Evolutionary conservation across 2,888 invertebrate genomes (phyloP).

Genomic region (Lypha dubia): DNA sequence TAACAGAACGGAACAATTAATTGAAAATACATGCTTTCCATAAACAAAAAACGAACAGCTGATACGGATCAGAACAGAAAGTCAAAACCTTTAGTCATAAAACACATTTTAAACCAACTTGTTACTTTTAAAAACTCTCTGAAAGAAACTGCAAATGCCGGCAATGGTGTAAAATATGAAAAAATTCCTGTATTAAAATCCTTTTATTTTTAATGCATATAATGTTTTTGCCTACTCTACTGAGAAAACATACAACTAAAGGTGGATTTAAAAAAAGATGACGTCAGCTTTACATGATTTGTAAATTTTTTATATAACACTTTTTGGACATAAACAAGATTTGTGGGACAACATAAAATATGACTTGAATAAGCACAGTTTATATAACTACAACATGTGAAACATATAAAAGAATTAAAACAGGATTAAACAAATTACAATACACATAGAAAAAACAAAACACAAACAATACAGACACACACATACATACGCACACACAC

Average conservation of each 20-base stretch:
- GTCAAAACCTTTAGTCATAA: too few species aligned
- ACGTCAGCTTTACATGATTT: not conserved
- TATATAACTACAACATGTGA: not conserved
- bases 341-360: conserved; percentile 11
- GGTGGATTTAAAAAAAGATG: not conserved
- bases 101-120: too few species aligned
- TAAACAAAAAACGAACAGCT: too few species aligned
- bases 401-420: conserved; percentile 3
- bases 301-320: not conserved
- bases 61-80: too few species aligned
- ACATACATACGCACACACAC: conserved; percentile 31
- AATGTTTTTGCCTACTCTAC: not conserved
- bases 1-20: too few species aligned
- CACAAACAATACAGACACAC: conserved; percentile 47
- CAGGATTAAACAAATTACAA: conserved; percentile 14
- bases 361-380: not conserved
- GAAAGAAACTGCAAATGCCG: too few species aligned
- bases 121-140: too few species aligned
- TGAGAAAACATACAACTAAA: not conserved
- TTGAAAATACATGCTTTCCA: too few species aligned
- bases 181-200: too few species aligned
- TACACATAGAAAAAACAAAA: conserved; percentile 49
- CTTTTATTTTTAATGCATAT: not conserved
- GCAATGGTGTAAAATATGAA: too few species aligned
- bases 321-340: not conserved